Conservation (phyloP, 2,888 invertebrate species). For the Chelonus formosanus region DNA sequence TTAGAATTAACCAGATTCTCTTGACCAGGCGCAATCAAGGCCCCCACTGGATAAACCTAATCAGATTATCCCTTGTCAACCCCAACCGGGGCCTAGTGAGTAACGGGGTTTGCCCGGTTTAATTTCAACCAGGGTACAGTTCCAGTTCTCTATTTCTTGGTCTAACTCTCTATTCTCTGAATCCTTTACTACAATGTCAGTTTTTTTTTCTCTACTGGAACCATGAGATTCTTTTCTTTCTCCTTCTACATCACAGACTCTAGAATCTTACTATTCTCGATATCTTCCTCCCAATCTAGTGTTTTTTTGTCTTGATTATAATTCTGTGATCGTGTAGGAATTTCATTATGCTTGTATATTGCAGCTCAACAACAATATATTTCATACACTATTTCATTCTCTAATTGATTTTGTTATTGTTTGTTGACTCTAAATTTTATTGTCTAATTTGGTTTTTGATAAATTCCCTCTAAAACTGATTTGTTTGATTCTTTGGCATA, state of each 20-base stretch:
- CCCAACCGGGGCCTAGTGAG: no score
- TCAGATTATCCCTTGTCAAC: no score
- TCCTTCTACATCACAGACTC: constrained; percentile 34
- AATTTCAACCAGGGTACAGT: no score
- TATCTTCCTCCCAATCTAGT: constrained; percentile 29
- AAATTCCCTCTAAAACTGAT: constrained; percentile 27
- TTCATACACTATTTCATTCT: constrained; percentile 1
- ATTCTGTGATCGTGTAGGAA: constrained; percentile 33
- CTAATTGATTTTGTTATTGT: no score
- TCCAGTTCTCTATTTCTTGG: constrained; percentile 8
- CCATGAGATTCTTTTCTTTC: constrained; percentile 22
- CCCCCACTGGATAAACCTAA: no score
- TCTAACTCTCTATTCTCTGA: no score
- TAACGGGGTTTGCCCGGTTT: no score
- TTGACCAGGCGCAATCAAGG: no score
- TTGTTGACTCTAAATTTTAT: constrained; percentile 31
- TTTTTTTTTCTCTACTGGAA: no score
- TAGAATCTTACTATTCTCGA: neutral
- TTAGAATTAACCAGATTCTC: no score
- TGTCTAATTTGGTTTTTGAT: constrained; percentile 34
- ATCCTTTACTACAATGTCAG: no score
- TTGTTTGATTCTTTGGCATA: constrained; percentile 31
- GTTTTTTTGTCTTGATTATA: constrained; percentile 11
- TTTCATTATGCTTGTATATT: constrained; percentile 26
- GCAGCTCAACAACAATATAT: constrained; percentile 26